Evolutionary conservation across 1,140 invertebrate genomes (phyloP).

Genomic region (Helicoverpa zea): DNA sequence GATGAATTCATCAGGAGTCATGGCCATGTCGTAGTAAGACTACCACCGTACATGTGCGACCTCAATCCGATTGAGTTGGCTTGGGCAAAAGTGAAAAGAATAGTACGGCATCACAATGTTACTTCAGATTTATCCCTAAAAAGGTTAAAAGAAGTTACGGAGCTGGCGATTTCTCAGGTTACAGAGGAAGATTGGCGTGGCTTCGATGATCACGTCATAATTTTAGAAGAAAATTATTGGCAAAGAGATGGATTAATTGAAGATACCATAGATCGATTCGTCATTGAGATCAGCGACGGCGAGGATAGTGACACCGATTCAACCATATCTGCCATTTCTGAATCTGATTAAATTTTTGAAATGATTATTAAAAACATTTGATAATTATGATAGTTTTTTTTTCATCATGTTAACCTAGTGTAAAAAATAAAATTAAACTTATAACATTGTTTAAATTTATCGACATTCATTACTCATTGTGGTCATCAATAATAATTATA

Average conservation of each 20-base stretch:
- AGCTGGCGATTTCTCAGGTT: constrained; percentile 36
- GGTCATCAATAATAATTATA: constrained; percentile 13
- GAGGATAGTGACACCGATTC: constrained; percentile 56
- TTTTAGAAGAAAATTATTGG: constrained; percentile 55
- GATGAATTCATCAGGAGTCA: constrained; percentile 37
- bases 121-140: constrained; percentile 51
- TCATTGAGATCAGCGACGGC: constrained; percentile 53
- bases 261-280: constrained; percentile 51
- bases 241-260: constrained; percentile 52
- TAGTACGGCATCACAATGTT: constrained; percentile 46
- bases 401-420: background rate
- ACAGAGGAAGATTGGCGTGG: constrained; percentile 48
- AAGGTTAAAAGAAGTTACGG: constrained; percentile 56
- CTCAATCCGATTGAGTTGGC: constrained; percentile 51
- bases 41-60: constrained; percentile 51
- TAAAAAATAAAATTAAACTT: background rate
- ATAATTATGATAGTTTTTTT: constrained; percentile 18
- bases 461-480: constrained; percentile 17
- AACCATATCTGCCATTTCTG: constrained; percentile 38
- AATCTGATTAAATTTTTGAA: constrained; percentile 43
- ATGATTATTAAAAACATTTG: constrained; percentile 42
- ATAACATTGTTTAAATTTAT: constrained; percentile 18
- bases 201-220: constrained; percentile 46
- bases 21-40: constrained; percentile 33
- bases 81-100: constrained; percentile 35